These are phyloP conservation scores for Rhagonycha fulva DNA, from an alignment of 2,888 invertebrate genomes.

Conservation along the genomic window DNA sequence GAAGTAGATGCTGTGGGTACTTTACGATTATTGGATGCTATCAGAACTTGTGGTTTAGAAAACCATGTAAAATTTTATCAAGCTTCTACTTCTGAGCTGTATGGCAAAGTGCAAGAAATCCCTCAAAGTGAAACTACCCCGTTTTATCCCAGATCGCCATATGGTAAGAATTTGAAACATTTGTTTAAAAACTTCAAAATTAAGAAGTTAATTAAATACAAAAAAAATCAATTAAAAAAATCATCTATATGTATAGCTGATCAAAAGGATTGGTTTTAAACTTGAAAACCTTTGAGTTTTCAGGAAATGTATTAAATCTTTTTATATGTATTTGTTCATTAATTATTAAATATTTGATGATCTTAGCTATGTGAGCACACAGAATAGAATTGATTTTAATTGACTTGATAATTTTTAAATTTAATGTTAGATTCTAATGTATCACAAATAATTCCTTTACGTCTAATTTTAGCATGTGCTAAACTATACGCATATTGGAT, in stretches of 20 bases:
- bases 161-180: conserved; percentile 76
- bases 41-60: conserved; percentile 84
- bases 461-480: conserved; percentile 75
- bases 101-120: conserved; percentile 89
- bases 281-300: no score
- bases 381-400: no score
- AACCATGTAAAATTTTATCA: conserved; percentile 87
- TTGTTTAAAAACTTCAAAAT: background rate
- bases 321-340: no score
- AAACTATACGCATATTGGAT: conserved; percentile 97
- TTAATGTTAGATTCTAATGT: no score
- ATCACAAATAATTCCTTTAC: conserved; percentile 2
- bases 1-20: conserved; percentile 98
- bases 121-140: conserved; percentile 95
- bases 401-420: no score
- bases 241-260: no score
- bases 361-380: no score
- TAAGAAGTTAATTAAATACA: background rate
- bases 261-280: no score
- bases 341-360: no score
- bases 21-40: conserved; percentile 86
- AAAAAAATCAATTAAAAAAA: background rate
- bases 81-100: conserved; percentile 94
- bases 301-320: no score
- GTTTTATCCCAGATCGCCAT: conserved; percentile 95